These are phyloP conservation scores for Chelonoidis abingdonii DNA, from an alignment of 2,113 vertebrate genomes.

Conservation along the genomic window DNA sequence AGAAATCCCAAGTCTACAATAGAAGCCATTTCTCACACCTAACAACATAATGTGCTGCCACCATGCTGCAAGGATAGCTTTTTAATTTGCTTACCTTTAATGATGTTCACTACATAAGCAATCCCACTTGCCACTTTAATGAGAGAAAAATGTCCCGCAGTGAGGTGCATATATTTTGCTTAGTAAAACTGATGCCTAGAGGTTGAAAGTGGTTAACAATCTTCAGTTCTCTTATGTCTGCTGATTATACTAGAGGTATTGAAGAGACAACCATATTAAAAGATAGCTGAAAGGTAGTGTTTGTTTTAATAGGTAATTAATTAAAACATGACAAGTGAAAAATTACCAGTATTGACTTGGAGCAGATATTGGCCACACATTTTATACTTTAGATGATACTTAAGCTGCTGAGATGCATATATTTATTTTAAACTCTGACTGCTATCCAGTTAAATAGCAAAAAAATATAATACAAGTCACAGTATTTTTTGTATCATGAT, in stretches of 20 bases:
- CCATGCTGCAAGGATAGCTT: constrained; percentile 35
- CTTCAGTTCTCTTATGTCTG: constrained; percentile 54
- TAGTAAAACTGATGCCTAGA: constrained; percentile 58
- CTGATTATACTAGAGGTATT: neutral
- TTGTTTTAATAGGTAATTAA: neutral
- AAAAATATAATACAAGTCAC: neutral
- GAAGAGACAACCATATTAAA: neutral
- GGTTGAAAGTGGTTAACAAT: constrained; percentile 61
- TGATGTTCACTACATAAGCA: constrained; percentile 59
- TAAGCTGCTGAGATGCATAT: no score
- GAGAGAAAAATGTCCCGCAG: constrained; percentile 66
- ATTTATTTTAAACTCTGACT: neutral
- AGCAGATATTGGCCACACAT: neutral
- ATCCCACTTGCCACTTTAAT: constrained; percentile 72
- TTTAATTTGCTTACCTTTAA: constrained; percentile 73
- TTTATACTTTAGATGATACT: neutral
- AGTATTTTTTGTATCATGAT: neutral
- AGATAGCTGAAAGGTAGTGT: neutral
- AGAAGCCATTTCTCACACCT: constrained; percentile 47
- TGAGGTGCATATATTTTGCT: constrained; percentile 62
- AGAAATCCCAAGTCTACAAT: constrained; percentile 36
- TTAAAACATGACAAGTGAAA: constrained; percentile 4
- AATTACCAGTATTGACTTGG: neutral
- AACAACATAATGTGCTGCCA: constrained; percentile 31
- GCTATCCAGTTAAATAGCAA: neutral